A percentile compares a stretch with the other conserved stretches of the same genome.
phyloP scores from a whole-genome alignment of 2,113 vertebrate species.

The Hippopotamus amphibius region DNA sequence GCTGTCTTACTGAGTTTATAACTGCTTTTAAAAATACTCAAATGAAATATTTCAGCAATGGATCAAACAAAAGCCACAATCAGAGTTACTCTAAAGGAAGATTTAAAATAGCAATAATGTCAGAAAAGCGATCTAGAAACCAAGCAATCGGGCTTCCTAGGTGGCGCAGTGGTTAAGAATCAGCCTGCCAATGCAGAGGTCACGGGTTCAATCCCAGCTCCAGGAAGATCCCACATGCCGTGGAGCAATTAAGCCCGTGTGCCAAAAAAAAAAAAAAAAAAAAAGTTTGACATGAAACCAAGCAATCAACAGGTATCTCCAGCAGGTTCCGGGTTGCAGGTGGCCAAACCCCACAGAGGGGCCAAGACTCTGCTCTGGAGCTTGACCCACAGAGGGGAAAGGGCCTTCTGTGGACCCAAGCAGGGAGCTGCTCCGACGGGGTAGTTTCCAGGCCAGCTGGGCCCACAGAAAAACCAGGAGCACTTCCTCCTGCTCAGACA shows the following conservation, averaged over 20 bases:
- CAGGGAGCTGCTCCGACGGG: background rate
- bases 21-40: slow-evolving; percentile 27
- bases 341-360: background rate
- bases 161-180: too few relatives aligned
- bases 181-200: too few relatives aligned
- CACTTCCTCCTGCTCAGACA: background rate
- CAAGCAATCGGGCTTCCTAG: too few relatives aligned
- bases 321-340: background rate
- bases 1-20: slow-evolving; percentile 61
- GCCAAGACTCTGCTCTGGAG: background rate
- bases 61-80: slow-evolving; percentile 51
- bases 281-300: too few relatives aligned
- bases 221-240: too few relatives aligned
- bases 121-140: slow-evolving; percentile 11
- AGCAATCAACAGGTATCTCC: background rate
- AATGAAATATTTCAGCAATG: slow-evolving; percentile 25
- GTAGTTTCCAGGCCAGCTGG: background rate
- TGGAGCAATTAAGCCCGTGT: too few relatives aligned
- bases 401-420: background rate
- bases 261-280: too few relatives aligned
- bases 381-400: background rate
- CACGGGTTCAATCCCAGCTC: too few relatives aligned
- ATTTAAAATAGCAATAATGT: slow-evolving; percentile 34
- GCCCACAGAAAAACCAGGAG: background rate
- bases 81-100: slow-evolving; percentile 1